A percentile compares a stretch with the other conserved stretches of the same genome.
These are phyloP conservation scores for Oncorhynchus gorbuscha DNA, from an alignment of 2,113 vertebrate genomes.

Conservation along the genomic window DNA sequence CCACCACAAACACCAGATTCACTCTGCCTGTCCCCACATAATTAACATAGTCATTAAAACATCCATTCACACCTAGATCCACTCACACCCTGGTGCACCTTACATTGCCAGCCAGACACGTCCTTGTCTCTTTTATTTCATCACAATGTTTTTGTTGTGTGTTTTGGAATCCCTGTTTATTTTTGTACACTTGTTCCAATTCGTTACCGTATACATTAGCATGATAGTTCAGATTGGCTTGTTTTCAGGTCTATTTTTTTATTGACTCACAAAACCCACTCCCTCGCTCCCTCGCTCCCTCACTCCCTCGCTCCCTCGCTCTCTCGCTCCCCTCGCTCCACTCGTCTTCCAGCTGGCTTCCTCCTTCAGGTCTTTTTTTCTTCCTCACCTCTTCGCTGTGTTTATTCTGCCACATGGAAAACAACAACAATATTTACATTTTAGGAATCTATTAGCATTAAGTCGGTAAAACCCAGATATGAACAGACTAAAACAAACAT, in stretches of 20 bases:
- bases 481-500: not conserved
- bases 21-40: no score
- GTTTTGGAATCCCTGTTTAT: no score
- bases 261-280: constrained; percentile 11
- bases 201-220: no score
- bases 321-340: not conserved
- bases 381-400: constrained; percentile 95
- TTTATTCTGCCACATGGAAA: constrained; percentile 81
- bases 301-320: not conserved
- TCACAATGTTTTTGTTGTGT: constrained; percentile 38
- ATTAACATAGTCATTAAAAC: no score
- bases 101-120: no score
- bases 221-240: no score
- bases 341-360: constrained; percentile 89
- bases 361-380: constrained; percentile 98
- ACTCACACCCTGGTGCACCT: no score
- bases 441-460: constrained; percentile 26
- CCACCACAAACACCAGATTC: no score
- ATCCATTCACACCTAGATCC: no score
- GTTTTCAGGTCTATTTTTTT: not conserved
- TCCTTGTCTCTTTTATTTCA: not conserved
- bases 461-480: not conserved
- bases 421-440: constrained; percentile 31
- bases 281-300: constrained; percentile 1
- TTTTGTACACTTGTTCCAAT: no score